Base-by-base conservation (phyloP, 2,888 invertebrate genomes). In the Nipponacmea schrenckii region DNA sequence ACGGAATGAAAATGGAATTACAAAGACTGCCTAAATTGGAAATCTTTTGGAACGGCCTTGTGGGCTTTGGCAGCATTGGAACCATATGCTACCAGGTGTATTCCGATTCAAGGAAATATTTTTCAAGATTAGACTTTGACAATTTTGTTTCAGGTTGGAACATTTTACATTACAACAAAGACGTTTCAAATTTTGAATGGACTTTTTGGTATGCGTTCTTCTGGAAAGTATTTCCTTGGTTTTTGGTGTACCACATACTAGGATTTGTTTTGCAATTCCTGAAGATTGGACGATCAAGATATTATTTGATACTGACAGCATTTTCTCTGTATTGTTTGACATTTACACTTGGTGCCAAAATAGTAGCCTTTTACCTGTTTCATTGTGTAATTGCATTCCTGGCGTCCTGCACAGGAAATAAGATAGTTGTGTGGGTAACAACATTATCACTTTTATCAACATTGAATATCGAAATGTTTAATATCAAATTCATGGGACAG, bases 131-230 rank as follows among this genome's bases (percentile, higher is more conserved):
- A 56, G 24, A 56, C 56, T 56, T 20, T 20, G 20, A 56, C 24
- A 24, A 56, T 24, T 56, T 56, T 2, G 20, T 24, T 12, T 4
- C 56, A 0, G 56, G 56, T 5, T 56, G 56, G 24, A 56, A 24
- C 12, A 24, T 56, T 24, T 56, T 56, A 56, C 24, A 20, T 24
- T 24, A 56, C 24, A 12, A 56, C n/a, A 56, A 91, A 89, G 94
- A 94, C 89, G 88, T 90, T 31, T 91, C 93, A 26, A 94, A 94
- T 89, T 90, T 91, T 83, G 94, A 94, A 90, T 94, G 94, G 94
- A 91, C 89, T 82, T 90, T 91, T 71, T 93, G 92, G 91, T 91
- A 91, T 81, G 91, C 89, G 77, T 90, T 91, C 70, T 85, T 92
- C 68, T 85, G 88, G 64, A 88, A 87, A 75, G 87, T 92, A 68